These are phyloP conservation scores for Drosophila tropicalis DNA, from an alignment of 1,140 invertebrate genomes.

Conservation along the genomic window DNA sequence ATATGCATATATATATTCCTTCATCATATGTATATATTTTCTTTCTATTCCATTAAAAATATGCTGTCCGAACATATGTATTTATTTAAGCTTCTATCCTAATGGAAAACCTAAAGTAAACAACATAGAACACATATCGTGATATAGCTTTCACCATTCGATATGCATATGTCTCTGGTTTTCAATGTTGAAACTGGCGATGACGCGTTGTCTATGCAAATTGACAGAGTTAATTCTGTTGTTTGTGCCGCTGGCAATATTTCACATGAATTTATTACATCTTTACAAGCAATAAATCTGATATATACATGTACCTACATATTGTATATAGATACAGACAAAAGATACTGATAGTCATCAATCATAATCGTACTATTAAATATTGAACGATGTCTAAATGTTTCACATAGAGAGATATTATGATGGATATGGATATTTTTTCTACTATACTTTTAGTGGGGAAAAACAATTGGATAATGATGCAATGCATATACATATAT, in stretches of 20 bases:
- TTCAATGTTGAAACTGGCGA: constrained; percentile 57
- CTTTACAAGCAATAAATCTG: constrained; percentile 35
- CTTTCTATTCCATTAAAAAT: too few species aligned
- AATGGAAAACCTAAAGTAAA: constrained; percentile 43
- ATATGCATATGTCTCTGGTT: constrained; percentile 19
- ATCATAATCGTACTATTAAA: constrained; percentile 36
- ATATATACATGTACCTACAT: constrained; percentile 13
- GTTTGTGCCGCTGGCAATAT: constrained; percentile 13
- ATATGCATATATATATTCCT: too few species aligned
- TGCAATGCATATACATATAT: constrained; percentile 34
- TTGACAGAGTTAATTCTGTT: constrained; percentile 25
- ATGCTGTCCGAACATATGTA: neutral
- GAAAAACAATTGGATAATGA: constrained; percentile 8
- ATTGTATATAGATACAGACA: constrained; percentile 14
- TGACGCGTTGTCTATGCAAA: constrained; percentile 69
- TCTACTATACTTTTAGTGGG: too few species aligned
- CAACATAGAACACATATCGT: constrained; percentile 10
- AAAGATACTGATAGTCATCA: constrained; percentile 31
- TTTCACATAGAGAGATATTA: too few species aligned
- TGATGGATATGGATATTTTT: neutral
- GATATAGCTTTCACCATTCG: constrained; percentile 28
- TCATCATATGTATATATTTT: too few species aligned
- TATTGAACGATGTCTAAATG: constrained; percentile 6
- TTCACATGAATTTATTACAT: constrained; percentile 61
- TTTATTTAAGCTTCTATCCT: constrained; percentile 13